These are phyloP conservation scores for Lutjanus argentimaculatus DNA, from an alignment of 2,797 vertebrate genomes.

Conservation along the genomic window DNA sequence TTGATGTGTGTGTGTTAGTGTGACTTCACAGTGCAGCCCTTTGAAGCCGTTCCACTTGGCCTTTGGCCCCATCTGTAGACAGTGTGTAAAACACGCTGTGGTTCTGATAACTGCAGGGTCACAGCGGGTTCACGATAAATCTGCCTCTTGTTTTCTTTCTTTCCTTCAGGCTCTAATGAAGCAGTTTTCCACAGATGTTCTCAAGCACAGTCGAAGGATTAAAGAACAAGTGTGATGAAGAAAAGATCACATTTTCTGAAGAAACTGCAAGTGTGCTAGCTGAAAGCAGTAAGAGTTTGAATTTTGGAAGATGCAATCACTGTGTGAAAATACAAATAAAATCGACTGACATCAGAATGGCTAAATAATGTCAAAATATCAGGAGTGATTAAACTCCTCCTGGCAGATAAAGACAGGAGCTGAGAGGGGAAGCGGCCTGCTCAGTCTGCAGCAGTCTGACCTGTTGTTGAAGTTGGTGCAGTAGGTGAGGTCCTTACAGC, in stretches of 20 bases:
- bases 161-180: not conserved
- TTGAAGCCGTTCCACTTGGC: constrained; percentile 58
- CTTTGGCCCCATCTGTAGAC: constrained; percentile 41
- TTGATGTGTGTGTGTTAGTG: constrained; percentile 32
- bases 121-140: constrained; percentile 19
- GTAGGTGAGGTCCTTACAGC: constrained; percentile 96
- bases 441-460: constrained; percentile 73
- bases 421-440: not conserved
- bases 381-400: not conserved
- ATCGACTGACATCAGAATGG: too few species aligned
- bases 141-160: constrained; percentile 19
- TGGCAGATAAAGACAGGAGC: not conserved
- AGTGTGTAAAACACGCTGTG: constrained; percentile 49
- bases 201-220: not conserved
- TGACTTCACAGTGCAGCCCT: constrained; percentile 31
- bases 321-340: too few species aligned
- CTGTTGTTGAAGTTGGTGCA: constrained; percentile 99
- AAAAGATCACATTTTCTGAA: not conserved
- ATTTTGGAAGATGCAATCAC: not conserved
- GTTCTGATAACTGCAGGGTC: constrained; percentile 28
- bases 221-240: not conserved
- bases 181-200: not conserved
- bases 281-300: not conserved
- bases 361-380: not conserved
- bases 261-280: not conserved